Evolutionary conservation across 2,888 invertebrate species (phyloP).

Genomic region (Amphipoea lucens): DNA sequence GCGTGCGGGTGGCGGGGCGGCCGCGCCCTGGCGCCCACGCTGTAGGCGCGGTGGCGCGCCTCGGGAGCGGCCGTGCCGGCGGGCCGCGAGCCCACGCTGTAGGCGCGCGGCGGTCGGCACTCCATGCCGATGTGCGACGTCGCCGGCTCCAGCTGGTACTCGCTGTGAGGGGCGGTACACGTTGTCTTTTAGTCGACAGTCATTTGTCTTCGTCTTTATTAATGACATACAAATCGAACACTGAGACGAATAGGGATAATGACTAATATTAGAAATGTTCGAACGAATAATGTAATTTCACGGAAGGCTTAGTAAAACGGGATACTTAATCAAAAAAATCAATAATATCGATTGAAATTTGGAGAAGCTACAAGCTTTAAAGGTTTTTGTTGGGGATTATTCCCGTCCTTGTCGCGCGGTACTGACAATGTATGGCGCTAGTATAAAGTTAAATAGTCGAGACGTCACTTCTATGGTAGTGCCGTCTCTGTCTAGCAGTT

Average conservation of each 20-base stretch:
- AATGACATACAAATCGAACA: not conserved
- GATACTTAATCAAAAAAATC: no score
- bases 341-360: no score
- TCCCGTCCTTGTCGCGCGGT: no score
- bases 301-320: no score
- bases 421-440: no score
- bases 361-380: no score
- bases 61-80: constrained; percentile 71
- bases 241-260: not conserved
- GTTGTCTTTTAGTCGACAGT: not conserved
- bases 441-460: no score
- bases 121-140: constrained; percentile 92
- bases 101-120: constrained; percentile 88
- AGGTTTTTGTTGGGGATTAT: no score
- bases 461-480: no score
- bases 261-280: no score
- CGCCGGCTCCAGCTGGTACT: constrained; percentile 95
- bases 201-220: not conserved
- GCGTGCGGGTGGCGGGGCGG: constrained; percentile 79
- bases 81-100: constrained; percentile 83
- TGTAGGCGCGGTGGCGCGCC: constrained; percentile 90
- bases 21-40: constrained; percentile 78
- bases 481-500: no score
- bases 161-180: constrained; percentile 80
- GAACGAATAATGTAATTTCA: no score